A percentile compares a stretch with the other conserved stretches of the same genome.
phyloP scores from a whole-genome alignment of 1,140 invertebrate species.

The Pogonognathellus flavescens region DNA sequence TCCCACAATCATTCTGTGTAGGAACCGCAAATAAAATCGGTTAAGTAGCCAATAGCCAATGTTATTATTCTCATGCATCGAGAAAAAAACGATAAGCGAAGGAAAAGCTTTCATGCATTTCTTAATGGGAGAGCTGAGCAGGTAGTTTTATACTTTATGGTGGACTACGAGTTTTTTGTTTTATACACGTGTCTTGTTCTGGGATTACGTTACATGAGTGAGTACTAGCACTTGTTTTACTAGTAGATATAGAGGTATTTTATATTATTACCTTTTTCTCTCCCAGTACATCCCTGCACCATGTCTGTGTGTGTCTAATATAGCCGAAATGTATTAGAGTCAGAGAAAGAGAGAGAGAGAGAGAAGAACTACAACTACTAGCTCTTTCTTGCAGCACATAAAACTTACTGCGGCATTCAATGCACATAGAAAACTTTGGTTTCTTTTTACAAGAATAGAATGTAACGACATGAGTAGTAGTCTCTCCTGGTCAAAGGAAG shows the following conservation, averaged over 20 bases:
- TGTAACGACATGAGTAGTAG: conserved; percentile 21
- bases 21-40: neutral
- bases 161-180: conserved; percentile 1
- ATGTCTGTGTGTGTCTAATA: neutral
- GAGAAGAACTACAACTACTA: neutral
- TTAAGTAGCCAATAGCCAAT: neutral
- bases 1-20: conserved; percentile 32
- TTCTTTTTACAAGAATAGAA: conserved; percentile 39
- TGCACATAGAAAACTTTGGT: conserved; percentile 46
- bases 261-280: no score
- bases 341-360: no score
- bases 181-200: conserved; percentile 9
- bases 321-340: no score
- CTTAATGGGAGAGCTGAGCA: conserved; percentile 28
- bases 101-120: neutral
- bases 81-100: neutral
- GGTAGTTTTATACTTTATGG: conserved; percentile 41
- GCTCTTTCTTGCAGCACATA: conserved; percentile 24
- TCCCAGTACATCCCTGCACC: neutral
- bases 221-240: no score
- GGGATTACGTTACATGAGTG: conserved; percentile 8
- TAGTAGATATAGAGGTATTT: neutral
- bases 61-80: neutral
- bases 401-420: conserved; percentile 41
- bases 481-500: conserved; percentile 4